phyloP scores from a whole-genome alignment of 2,888 invertebrate genomes.

The Eilema depressum region DNA sequence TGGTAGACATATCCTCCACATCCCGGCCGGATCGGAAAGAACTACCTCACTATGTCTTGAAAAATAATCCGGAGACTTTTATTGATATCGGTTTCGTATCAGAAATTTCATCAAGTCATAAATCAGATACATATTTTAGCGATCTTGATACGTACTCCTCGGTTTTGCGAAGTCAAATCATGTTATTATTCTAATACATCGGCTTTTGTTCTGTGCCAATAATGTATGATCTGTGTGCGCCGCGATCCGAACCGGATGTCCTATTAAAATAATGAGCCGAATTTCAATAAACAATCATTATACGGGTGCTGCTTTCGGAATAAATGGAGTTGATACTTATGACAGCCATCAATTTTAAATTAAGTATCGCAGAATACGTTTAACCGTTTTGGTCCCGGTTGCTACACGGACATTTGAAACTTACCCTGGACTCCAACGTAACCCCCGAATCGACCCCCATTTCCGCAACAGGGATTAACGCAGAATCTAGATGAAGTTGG shows the following conservation, averaged over 20 bases:
- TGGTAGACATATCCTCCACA: too few relatives aligned
- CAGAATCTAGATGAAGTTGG: too few relatives aligned
- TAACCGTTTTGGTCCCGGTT: too few relatives aligned
- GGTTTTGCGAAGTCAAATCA: constrained; percentile 46
- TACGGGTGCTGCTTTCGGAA: constrained; percentile 63
- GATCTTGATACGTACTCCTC: constrained; percentile 13
- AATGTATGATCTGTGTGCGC: constrained; percentile 59
- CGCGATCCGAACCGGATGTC: constrained; percentile 76
- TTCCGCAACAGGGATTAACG: too few relatives aligned
- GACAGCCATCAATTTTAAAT: not conserved
- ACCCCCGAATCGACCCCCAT: too few relatives aligned
- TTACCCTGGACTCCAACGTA: too few relatives aligned
- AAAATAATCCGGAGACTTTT: too few relatives aligned
- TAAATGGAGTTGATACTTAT: constrained; percentile 63
- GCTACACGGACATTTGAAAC: not conserved
- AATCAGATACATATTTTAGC: not conserved
- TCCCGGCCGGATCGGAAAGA: too few relatives aligned
- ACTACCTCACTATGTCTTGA: too few relatives aligned
- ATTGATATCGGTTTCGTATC: too few relatives aligned
- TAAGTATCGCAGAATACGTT: too few relatives aligned
- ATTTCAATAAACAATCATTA: constrained; percentile 82
- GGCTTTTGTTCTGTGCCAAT: constrained; percentile 58
- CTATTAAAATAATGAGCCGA: constrained; percentile 83
- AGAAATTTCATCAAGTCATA: too few relatives aligned
- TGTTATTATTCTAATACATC: constrained; percentile 78